Percentiles rank a stretch among this genome's conserved stretches.
phyloP scores from a whole-genome alignment of 2,113 vertebrate species.

The Asarcornis scutulata region DNA sequence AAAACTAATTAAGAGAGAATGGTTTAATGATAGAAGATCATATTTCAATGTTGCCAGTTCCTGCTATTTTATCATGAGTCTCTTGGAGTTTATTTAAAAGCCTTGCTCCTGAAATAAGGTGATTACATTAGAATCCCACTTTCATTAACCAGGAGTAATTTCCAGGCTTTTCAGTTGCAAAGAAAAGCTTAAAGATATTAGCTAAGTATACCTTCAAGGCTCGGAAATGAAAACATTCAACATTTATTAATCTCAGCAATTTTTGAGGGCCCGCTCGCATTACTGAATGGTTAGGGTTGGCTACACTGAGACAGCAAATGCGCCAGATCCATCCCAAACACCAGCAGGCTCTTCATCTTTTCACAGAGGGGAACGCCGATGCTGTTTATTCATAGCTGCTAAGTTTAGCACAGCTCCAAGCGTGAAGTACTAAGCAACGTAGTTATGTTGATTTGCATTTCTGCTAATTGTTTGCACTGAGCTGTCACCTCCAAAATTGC shows the following conservation, averaged over 20 bases:
- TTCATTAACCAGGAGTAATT: conserved; percentile 51
- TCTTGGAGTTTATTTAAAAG: conserved; percentile 53
- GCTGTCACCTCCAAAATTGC: not conserved
- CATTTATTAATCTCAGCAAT: not conserved
- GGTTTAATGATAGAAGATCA: not conserved
- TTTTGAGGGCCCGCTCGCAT: not conserved
- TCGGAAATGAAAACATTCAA: conserved; percentile 26
- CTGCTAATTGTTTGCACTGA: conserved; percentile 8
- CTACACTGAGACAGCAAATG: not conserved
- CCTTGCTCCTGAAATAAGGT: conserved; percentile 33
- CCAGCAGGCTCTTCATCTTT: not conserved
- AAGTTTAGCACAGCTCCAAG: conserved; percentile 48
- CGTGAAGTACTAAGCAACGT: not conserved
- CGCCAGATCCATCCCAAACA: not conserved
- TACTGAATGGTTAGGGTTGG: not conserved
- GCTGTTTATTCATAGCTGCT: conserved; percentile 44
- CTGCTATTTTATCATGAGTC: not conserved
- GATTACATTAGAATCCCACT: conserved; percentile 25
- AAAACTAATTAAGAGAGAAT: conserved; percentile 52
- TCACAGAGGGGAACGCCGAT: not conserved
- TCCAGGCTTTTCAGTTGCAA: conserved; percentile 28
- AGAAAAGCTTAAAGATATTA: conserved; percentile 8
- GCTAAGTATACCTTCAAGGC: conserved; percentile 34
- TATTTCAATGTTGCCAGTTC: conserved; percentile 5
- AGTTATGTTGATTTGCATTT: conserved; percentile 31